A percentile compares a stretch with the other conserved stretches of the same genome.
Conservation (phyloP, 2,888 invertebrate species). For the Oscheius sp. region DNA sequence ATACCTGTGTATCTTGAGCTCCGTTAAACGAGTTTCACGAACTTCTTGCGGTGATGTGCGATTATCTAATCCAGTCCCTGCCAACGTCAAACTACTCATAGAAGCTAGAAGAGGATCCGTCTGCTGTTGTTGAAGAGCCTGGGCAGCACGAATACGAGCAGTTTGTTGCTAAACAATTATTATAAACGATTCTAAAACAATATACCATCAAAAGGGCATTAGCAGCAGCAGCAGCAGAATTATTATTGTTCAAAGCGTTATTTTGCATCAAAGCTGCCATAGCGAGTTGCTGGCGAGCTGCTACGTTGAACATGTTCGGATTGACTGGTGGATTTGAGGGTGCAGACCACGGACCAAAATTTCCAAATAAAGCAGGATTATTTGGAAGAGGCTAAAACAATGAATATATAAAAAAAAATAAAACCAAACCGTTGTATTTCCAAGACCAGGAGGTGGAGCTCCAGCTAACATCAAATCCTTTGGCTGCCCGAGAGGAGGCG, state of each 20-base stretch:
- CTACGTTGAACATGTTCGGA: neutral
- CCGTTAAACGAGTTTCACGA: conserved; percentile 2
- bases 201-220: neutral
- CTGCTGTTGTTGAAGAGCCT: neutral
- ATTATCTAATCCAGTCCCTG: neutral
- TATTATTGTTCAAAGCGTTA: neutral
- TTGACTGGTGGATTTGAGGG: conserved; percentile 4
- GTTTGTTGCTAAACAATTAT: conserved; percentile 6
- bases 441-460: neutral
- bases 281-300: conserved; percentile 13
- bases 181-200: neutral
- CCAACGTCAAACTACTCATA: neutral
- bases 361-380: conserved; percentile 16
- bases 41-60: conserved; percentile 21
- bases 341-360: conserved; percentile 27
- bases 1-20: conserved; percentile 34
- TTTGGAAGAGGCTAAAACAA: neutral
- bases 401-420: neutral
- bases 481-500: conserved; percentile 21
- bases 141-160: conserved; percentile 4
- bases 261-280: conserved; percentile 6
- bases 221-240: neutral
- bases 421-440: neutral
- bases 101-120: neutral
- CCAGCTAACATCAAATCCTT: conserved; percentile 14